Base-by-base conservation (phyloP, 2,888 invertebrate genomes). In the Pyralis farinalis region DNA sequence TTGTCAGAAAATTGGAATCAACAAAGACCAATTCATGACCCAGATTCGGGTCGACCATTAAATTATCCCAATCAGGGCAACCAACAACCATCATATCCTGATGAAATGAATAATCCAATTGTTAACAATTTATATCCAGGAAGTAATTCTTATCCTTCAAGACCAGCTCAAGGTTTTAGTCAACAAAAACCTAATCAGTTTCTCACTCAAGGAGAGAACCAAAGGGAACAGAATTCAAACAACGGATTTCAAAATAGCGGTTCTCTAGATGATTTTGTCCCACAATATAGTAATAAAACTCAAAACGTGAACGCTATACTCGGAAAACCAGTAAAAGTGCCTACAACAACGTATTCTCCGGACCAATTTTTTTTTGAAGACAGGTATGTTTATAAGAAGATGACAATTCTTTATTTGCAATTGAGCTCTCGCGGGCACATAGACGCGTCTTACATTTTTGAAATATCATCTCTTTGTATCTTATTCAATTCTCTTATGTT, bases 251-350 rank as follows among this genome's bases (percentile, higher is more conserved):
- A 8, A 25, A 25, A 47, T 11, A 46, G 46, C 12, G 57, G 55
- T 3, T 52, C 55, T 3, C 33, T 57, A 34, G 49, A 55, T 11
- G 46, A 46, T 5, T 31, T 47, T n/a, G 35, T 37, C n/a, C 37
- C 51, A 11, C 44, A 48, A 32, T 48, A 43, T 21, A 32, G 46
- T 47, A 47, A 47, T 37, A 32, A 37, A 5, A 36, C 35, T 31
- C 40, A 37, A 20, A 12, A 40, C 9, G 7, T 27, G 4, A 48
- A 37, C 5, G 55, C 55, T 3, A 65, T 67, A 39, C 46, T 58
- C 34, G 69, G 63, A 10, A 58, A 53, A 44, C 62, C 61, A 5
- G 71, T 68, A 10, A 16, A 47, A 27, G 43, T 64, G n/a, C 50
- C 55, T 16, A 40, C 50, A 5, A 36, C 47, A 7, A 51, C 53